These are phyloP conservation scores for Malurus elegans DNA, from an alignment of 2,113 vertebrate species.

Conservation along the genomic window DNA sequence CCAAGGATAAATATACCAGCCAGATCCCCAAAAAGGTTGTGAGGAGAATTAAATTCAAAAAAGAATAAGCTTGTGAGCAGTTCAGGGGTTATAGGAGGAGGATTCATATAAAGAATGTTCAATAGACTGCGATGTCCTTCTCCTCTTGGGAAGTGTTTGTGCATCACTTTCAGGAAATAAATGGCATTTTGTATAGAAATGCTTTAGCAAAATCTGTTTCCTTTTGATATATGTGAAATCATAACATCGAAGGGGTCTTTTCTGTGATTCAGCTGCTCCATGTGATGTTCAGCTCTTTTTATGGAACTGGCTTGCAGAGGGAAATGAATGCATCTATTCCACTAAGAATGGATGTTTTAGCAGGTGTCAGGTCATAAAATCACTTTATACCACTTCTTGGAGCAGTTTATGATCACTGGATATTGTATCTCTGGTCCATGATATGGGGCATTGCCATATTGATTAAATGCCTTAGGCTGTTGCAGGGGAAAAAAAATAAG, in stretches of 20 bases:
- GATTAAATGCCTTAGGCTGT: slow-evolving; percentile 57
- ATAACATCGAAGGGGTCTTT: neutral
- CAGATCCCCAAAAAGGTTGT: neutral
- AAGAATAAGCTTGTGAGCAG: neutral
- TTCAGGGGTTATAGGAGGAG: neutral
- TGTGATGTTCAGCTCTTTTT: neutral
- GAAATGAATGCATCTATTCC: slow-evolving; percentile 33
- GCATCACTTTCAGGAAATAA: neutral
- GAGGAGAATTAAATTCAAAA: neutral
- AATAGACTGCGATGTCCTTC: neutral
- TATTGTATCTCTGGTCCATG: slow-evolving; percentile 21
- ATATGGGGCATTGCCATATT: slow-evolving; percentile 56
- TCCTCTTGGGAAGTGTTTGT: slow-evolving; percentile 3
- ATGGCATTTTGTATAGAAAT: neutral
- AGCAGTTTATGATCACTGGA: slow-evolving; percentile 39
- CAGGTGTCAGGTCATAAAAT: slow-evolving; percentile 28
- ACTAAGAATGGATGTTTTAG: neutral
- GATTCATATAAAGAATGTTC: neutral
- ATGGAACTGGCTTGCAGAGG: neutral
- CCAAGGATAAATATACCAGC: neutral
- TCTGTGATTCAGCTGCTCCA: neutral
- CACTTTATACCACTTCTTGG: slow-evolving; percentile 12
- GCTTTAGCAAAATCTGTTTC: neutral
- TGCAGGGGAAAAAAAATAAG: slow-evolving; percentile 37
- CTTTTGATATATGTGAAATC: slow-evolving; percentile 8